phyloP scores from a whole-genome alignment of 2,888 invertebrate species.

The Oxystoma pomonae region DNA sequence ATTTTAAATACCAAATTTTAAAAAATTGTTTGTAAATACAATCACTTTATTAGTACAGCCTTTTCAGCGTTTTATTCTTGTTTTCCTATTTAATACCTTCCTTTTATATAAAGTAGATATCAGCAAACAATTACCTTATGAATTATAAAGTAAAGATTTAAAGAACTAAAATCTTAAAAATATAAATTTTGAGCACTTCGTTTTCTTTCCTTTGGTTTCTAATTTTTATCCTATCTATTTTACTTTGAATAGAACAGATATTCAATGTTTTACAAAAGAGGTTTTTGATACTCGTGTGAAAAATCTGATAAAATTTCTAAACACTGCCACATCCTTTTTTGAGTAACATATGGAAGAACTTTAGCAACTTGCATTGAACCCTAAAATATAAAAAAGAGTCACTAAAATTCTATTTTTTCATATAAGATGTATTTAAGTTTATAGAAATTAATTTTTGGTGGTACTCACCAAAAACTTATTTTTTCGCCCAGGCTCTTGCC shows the following conservation, averaged over 20 bases:
- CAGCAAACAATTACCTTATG: too few relatives aligned
- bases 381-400: constrained; percentile 29
- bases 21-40: too few relatives aligned
- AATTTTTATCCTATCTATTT: background rate
- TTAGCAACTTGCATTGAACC: constrained; percentile 49
- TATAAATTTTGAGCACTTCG: background rate
- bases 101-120: too few relatives aligned
- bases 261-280: constrained; percentile 25
- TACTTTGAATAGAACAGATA: background rate
- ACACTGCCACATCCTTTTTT: constrained; percentile 45
- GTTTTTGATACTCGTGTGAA: constrained; percentile 41
- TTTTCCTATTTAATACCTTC: too few relatives aligned
- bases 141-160: too few relatives aligned
- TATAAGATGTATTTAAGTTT: too few relatives aligned
- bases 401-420: background rate
- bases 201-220: too few relatives aligned
- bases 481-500: constrained; percentile 49
- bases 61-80: too few relatives aligned
- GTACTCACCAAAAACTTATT: constrained; percentile 47
- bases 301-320: constrained; percentile 41
- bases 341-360: constrained; percentile 44
- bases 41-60: too few relatives aligned
- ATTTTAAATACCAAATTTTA: too few relatives aligned
- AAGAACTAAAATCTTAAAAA: too few relatives aligned
- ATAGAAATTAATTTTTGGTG: too few relatives aligned